Evolutionary conservation across 2,113 vertebrate genomes (phyloP), one percentile per base, ranked within the genome.

Genomic region (Perognathus longimembris): DNA sequence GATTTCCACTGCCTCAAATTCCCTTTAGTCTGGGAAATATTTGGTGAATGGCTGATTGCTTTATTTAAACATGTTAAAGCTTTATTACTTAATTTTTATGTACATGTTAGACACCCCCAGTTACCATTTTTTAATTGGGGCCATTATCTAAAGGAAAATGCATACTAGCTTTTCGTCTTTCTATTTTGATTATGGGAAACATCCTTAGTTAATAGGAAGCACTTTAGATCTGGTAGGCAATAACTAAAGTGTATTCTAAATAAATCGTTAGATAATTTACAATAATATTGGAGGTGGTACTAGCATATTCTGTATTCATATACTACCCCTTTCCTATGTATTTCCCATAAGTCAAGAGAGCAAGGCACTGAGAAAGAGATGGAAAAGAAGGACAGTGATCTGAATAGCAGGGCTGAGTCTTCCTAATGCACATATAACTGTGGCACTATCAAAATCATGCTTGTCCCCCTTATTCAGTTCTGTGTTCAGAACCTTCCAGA

Each of bases 41-140:
- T 28, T 76, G 87, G 76, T 34, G 63, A 95, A 45, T 84, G 34
- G 73, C 80, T 92, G 71, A 96, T 89, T 73, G 89, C 92, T 94
- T 92, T 92, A 92, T 94, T 95, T 88, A 90, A 95, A 93, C 32
- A 77, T 91, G 85, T 42, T 64, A 79, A 63, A 59, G 38, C 36
- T 73, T 14, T 73, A 34, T 78, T 89, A 85, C 22, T 88, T 93
- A 50, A 42, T 63, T 92, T 94, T 95, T 63, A 70, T 88, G 85
- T 87, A 45, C 64, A 74, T n/a, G 15, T 42, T 90, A 91, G 85
- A 78, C 40, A 83, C 54, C 22, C 45, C 36, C 74, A 79, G n/a
- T 8, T 76, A 32, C 32, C 22, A 42, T 7, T 90, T 93, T 92
- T 88, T 80, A 93, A 96, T 86, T 90, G 59, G 38, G 28, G 3